phyloP scores from a whole-genome alignment of 2,888 invertebrate species.

The Micoletzkya japonica region DNA sequence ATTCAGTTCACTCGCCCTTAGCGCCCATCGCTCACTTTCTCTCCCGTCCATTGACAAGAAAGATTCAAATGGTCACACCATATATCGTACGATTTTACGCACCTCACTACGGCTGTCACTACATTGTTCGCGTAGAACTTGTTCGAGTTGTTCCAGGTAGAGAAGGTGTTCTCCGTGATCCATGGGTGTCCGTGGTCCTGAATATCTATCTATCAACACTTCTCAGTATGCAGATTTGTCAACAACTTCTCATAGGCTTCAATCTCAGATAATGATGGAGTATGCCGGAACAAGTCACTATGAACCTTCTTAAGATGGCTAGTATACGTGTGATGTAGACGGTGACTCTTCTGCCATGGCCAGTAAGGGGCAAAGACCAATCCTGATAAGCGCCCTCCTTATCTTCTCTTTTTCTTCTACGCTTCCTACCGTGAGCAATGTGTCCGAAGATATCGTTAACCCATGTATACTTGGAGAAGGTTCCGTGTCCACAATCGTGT shows the following conservation, averaged over 20 bases:
- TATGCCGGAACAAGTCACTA: background rate
- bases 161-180: slow-evolving; percentile 50
- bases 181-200: slow-evolving; percentile 55
- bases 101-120: slow-evolving; percentile 29
- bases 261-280: background rate
- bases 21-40: too few relatives aligned
- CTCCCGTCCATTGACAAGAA: too few relatives aligned
- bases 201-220: background rate
- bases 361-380: slow-evolving; percentile 51
- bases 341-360: slow-evolving; percentile 58
- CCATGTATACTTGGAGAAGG: slow-evolving; percentile 52
- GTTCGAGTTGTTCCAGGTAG: slow-evolving; percentile 37
- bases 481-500: slow-evolving; percentile 56
- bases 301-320: slow-evolving; percentile 18
- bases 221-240: too few relatives aligned
- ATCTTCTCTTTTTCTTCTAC: background rate
- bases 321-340: slow-evolving; percentile 44
- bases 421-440: slow-evolving; percentile 35
- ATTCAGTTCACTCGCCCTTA: too few relatives aligned
- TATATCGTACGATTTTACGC: background rate
- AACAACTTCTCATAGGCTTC: too few relatives aligned
- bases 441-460: slow-evolving; percentile 55
- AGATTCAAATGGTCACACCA: slow-evolving; percentile 1
- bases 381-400: background rate
- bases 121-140: slow-evolving; percentile 46